Conservation (phyloP, 2,113 vertebrate genomes). For the Scomber colias region DNA sequence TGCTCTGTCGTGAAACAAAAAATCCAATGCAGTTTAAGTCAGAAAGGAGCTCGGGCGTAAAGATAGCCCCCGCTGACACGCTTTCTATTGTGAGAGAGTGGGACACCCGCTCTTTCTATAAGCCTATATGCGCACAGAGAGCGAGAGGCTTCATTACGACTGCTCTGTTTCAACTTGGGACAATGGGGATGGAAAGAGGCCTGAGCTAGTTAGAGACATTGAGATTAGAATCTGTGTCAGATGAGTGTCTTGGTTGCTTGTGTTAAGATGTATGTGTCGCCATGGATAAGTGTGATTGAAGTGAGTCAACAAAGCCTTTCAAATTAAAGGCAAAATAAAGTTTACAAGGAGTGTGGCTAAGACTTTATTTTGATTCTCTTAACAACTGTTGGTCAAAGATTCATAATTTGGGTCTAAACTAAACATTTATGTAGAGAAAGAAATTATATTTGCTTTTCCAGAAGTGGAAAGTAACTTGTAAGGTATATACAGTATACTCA, state of each 20-base stretch:
- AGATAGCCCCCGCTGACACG: conserved; percentile 35
- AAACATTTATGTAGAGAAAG: conserved; percentile 7
- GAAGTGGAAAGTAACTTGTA: background rate
- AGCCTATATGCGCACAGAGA: conserved; percentile 22
- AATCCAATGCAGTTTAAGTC: conserved; percentile 69
- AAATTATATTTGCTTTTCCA: background rate
- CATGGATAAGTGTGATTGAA: conserved; percentile 23
- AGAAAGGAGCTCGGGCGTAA: conserved; percentile 35
- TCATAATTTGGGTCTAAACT: background rate
- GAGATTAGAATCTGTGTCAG: conserved; percentile 48
- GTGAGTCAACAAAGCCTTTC: conserved; percentile 46
- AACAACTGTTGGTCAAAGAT: conserved; percentile 18
- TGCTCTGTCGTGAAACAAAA: conserved; percentile 53
- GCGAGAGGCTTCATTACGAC: conserved; percentile 39
- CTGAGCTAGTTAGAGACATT: conserved; percentile 33
- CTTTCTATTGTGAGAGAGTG: conserved; percentile 34
- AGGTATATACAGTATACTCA: no score
- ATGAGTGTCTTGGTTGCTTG: conserved; percentile 27
- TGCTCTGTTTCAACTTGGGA: conserved; percentile 39
- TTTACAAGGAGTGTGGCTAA: background rate
- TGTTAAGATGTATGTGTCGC: conserved; percentile 6
- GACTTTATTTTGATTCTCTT: conserved; percentile 7
- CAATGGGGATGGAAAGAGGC: conserved; percentile 40
- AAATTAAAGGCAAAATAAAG: conserved; percentile 2
- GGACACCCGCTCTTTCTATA: conserved; percentile 11